phyloP scores from a whole-genome alignment of 2,888 invertebrate genomes.

The Elmis aenea region DNA sequence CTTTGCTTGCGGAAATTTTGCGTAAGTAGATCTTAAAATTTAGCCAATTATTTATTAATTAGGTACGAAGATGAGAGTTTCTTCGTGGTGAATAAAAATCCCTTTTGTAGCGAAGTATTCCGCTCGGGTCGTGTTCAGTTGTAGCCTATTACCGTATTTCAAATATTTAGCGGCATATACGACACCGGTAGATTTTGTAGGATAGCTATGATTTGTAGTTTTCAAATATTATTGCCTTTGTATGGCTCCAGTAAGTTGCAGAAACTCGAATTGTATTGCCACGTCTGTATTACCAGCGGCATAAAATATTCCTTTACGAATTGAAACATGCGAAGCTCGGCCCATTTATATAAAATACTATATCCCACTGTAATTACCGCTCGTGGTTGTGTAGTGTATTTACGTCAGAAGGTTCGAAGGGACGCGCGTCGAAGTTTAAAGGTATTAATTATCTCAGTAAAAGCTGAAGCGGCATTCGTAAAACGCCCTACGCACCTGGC shows the following conservation, averaged over 20 bases:
- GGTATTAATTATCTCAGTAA: slow-evolving; percentile 23
- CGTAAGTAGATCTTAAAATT: too few relatives aligned
- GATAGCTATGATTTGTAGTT: slow-evolving; percentile 47
- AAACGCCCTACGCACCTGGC: slow-evolving; percentile 26
- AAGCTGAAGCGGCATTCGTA: slow-evolving; percentile 19
- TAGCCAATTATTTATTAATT: slow-evolving; percentile 13
- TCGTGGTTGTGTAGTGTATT: too few relatives aligned
- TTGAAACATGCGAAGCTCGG: not conserved
- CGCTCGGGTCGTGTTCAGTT: too few relatives aligned
- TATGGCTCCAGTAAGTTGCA: too few relatives aligned
- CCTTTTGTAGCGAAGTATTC: too few relatives aligned
- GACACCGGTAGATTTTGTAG: slow-evolving; percentile 40
- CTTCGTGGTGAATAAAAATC: too few relatives aligned
- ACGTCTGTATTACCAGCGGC: not conserved
- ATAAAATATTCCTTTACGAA: not conserved
- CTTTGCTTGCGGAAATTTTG: slow-evolving; percentile 3
- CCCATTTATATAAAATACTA: not conserved
- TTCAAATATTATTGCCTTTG: slow-evolving; percentile 44
- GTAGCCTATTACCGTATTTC: slow-evolving; percentile 34
- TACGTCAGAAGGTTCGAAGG: not conserved
- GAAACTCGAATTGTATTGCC: too few relatives aligned
- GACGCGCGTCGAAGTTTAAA: not conserved
- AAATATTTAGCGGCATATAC: slow-evolving; percentile 32
- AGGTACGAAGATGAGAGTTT: too few relatives aligned
- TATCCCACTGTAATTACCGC: too few relatives aligned